Conservation (phyloP, 1,140 invertebrate species). For the Tribolium madens region DNA sequence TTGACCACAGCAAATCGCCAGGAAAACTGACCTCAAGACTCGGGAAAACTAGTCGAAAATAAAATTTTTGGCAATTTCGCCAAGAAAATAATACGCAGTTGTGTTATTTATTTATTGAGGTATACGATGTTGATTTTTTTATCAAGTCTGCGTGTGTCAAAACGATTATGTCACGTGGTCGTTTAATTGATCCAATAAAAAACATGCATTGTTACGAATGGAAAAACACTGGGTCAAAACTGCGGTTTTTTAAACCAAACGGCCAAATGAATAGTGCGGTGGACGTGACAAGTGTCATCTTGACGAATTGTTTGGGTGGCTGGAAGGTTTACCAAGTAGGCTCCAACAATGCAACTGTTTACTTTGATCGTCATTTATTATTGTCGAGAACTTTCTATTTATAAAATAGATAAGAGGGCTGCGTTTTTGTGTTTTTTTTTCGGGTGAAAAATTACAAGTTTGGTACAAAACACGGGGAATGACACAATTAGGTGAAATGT, state of each 20-base stretch:
- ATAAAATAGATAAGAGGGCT: background rate
- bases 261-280: slow-evolving; percentile 18
- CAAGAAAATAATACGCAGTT: slow-evolving; percentile 29
- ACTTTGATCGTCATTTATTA: background rate
- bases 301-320: slow-evolving; percentile 7
- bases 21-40: slow-evolving; percentile 6
- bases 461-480: background rate
- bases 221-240: slow-evolving; percentile 47
- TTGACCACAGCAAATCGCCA: background rate
- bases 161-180: background rate
- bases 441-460: no score
- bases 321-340: slow-evolving; percentile 1
- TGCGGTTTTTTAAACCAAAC: slow-evolving; percentile 38
- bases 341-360: slow-evolving; percentile 29
- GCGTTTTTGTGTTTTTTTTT: no score
- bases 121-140: background rate
- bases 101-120: slow-evolving; percentile 6
- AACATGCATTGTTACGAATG: slow-evolving; percentile 19
- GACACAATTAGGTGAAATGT: no score
- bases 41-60: background rate
- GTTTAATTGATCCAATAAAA: slow-evolving; percentile 12
- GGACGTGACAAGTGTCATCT: background rate
- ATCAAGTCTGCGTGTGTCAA: background rate
- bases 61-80: slow-evolving; percentile 17
- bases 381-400: background rate